Percentiles rank a stretch among this genome's conserved stretches.
phyloP scores from a whole-genome alignment of 2,888 invertebrate genomes.

The Operophtera brumata region DNA sequence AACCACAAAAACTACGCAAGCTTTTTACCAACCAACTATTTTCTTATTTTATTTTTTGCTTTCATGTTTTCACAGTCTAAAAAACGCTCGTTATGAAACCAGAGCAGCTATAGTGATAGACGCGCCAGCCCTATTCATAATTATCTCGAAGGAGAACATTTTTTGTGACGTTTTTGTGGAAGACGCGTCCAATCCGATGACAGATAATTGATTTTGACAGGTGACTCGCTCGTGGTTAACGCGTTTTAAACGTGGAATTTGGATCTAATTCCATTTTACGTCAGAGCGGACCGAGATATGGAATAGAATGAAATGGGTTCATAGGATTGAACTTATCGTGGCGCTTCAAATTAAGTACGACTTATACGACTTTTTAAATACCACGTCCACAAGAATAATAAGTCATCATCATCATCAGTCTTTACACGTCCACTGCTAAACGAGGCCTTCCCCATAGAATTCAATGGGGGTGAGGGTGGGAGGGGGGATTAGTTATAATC shows the following conservation, averaged over 20 bases:
- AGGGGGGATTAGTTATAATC: too few relatives aligned
- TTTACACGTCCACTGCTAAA: too few relatives aligned
- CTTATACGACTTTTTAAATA: too few relatives aligned
- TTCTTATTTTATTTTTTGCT: conserved; percentile 5
- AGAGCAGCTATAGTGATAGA: conserved; percentile 6
- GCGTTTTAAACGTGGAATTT: conserved; percentile 22
- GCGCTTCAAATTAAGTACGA: too few relatives aligned
- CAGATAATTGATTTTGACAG: conserved; percentile 36
- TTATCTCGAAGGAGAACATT: conserved; percentile 22
- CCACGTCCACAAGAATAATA: too few relatives aligned
- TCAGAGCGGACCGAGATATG: conserved; percentile 13
- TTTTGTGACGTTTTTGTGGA: conserved; percentile 27
- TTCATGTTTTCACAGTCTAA: neutral
- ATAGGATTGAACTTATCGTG: neutral
- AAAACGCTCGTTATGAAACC: conserved; percentile 9
- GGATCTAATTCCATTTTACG: conserved; percentile 24
- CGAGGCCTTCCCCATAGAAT: too few relatives aligned
- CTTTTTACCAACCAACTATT: neutral
- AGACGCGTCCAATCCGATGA: conserved; percentile 19
- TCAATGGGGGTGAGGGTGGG: too few relatives aligned
- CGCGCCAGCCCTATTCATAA: conserved; percentile 29
- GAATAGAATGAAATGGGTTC: conserved; percentile 21
- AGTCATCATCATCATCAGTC: too few relatives aligned
- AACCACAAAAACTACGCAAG: conserved; percentile 1
- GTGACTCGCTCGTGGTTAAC: conserved; percentile 26